These are phyloP conservation scores for Camponotus vicinus DNA, from an alignment of 1,140 invertebrate genomes.

Conservation along the genomic window DNA sequence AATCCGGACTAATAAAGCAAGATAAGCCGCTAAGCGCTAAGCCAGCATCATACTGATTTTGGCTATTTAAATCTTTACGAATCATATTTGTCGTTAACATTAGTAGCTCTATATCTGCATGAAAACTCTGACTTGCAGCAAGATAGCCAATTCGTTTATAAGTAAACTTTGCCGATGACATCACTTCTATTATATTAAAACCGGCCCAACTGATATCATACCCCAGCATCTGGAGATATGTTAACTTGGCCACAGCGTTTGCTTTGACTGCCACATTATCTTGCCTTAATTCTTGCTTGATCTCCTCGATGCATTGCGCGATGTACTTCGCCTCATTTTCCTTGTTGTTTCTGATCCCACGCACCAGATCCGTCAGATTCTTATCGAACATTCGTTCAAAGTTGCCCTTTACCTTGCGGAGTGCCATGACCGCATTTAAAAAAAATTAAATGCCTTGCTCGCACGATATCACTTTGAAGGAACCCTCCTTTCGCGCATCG, in stretches of 20 bases:
- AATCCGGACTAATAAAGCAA: slow-evolving; percentile 98
- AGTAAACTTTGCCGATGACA: slow-evolving; percentile 99
- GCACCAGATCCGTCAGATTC: slow-evolving; percentile 99
- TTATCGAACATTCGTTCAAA: slow-evolving; percentile 99
- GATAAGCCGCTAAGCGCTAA: slow-evolving; percentile 97
- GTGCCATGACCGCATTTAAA: slow-evolving; percentile 90
- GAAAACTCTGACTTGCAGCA: slow-evolving; percentile 98
- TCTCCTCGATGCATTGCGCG: slow-evolving; percentile 99
- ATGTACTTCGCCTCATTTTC: slow-evolving; percentile 99
- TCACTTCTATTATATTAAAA: slow-evolving; percentile 99
- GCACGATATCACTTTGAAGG: slow-evolving; percentile 44
- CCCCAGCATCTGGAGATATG: slow-evolving; percentile 99
- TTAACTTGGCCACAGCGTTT: slow-evolving; percentile 99
- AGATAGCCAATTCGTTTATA: slow-evolving; percentile 99
- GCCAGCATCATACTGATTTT: slow-evolving; percentile 99
- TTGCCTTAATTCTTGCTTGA: slow-evolving; percentile 98
- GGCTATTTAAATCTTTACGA: slow-evolving; percentile 98
- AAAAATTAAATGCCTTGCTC: slow-evolving; percentile 56
- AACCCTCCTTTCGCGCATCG: slow-evolving; percentile 60
- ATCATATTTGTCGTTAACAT: slow-evolving; percentile 99
- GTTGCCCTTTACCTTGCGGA: slow-evolving; percentile 99
- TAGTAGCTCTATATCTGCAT: slow-evolving; percentile 98
- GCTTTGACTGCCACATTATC: slow-evolving; percentile 99
- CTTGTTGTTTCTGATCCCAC: slow-evolving; percentile 99
- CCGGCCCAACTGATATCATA: slow-evolving; percentile 99